Evolutionary conservation across 2,113 vertebrate species (phyloP), one percentile per base, ranked within the genome.

Genomic region (Mionectes macconnelli): DNA sequence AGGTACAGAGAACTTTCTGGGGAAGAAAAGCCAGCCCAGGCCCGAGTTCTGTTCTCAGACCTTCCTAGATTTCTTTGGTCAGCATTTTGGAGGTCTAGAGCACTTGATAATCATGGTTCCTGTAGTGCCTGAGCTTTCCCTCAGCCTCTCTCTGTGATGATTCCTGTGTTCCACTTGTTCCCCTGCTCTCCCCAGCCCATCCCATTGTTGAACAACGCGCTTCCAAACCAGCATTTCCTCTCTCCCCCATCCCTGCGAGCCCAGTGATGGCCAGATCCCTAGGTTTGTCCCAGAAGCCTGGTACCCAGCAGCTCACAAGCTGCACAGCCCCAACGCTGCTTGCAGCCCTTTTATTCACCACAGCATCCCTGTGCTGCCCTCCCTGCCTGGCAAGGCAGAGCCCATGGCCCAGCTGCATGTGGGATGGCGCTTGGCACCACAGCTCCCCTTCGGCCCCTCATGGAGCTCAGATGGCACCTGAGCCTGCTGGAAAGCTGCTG

Each of bases 321-420:
- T 21, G 21, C 39, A 7, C 8, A 24, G 37, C 69, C 57, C 59
- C 59, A 33, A 10, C 0, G 0, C 4, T 5, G n/a, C 33, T 39
- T 27, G 50, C 56, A 84, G 55, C 19, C 13, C 28, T 49, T 28
- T 6, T 28, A n/a, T 19, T 17, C 6, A 37, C 28, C 0, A 0
- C 23, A 33, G 45, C 17, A 21, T 37, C 49, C 22, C 67, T 2
- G n/a, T 1, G 14, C 44, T 64, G 77, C 35, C 25, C 33, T 40
- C 50, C n/a, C 1, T 56, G 52, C 69, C 47, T 20, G 9, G 14
- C 53, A 25, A 53, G 42, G 53, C 21, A 39, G 30, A 35, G 23
- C 42, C 42, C 4, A 0, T n/a, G 1, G 25, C 37, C 53, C 84
- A 47, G 82, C 47, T 23, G 64, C 0, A 0, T 19, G 52, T 1